Conservation (phyloP, 2,888 invertebrate species). For the Lordiphosa andalusiaca region DNA sequence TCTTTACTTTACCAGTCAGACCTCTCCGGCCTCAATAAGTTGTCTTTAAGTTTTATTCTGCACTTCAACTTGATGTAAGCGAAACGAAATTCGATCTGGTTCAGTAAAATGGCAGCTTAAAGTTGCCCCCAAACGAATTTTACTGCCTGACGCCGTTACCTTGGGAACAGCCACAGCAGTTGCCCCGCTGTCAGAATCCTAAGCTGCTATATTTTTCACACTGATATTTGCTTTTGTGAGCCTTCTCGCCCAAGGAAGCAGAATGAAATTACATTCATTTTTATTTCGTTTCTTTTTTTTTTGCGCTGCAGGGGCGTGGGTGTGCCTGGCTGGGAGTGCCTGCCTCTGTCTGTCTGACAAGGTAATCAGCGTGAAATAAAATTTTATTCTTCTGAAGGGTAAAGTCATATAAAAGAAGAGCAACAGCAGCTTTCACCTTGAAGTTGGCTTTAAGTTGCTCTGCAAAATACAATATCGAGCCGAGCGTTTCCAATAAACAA, state of each 20-base stretch:
- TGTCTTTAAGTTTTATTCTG: too few relatives aligned
- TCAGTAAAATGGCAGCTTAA: conserved; percentile 11
- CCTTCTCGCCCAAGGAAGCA: conserved; percentile 7
- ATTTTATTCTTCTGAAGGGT: conserved; percentile 49
- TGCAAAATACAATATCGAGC: conserved; percentile 14
- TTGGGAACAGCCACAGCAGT: conserved; percentile 50
- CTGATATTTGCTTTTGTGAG: conserved; percentile 21
- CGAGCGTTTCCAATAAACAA: conserved; percentile 7
- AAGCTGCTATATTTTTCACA: conserved; percentile 22
- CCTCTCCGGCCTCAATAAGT: too few relatives aligned
- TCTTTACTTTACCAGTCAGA: too few relatives aligned
- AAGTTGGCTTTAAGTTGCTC: conserved; percentile 25
- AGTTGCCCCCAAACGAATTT: conserved; percentile 35
- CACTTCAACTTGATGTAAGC: too few relatives aligned
- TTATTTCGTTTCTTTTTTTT: conserved; percentile 21
- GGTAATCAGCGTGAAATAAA: conserved; percentile 67
- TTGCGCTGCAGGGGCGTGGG: conserved; percentile 25
- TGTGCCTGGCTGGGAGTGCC: conserved; percentile 27
- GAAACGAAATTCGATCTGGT: neutral
- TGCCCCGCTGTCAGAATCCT: conserved; percentile 7
- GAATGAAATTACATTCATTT: conserved; percentile 63
- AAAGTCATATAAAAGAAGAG: conserved; percentile 14
- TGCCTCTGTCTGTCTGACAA: conserved; percentile 41
- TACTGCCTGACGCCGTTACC: conserved; percentile 37
- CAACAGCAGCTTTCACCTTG: conserved; percentile 12